Percentiles rank a stretch among this genome's conserved stretches.
phyloP scores from a whole-genome alignment of 2,888 invertebrate genomes.

The Calliphora vomitoria region DNA sequence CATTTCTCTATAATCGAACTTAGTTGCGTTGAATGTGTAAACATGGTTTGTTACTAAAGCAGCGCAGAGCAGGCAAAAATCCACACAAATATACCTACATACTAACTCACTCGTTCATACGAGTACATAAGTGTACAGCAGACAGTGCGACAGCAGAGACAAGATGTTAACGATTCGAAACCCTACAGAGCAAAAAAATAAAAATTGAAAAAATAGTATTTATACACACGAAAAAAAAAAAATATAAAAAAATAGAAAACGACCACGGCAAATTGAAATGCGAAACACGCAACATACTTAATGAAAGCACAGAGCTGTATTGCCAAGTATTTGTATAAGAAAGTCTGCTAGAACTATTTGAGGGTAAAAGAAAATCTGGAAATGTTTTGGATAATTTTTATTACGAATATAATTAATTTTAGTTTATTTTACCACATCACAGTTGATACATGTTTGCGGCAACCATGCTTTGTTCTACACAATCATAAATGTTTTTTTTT shows the following conservation, averaged over 20 bases:
- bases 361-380: no score
- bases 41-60: constrained; percentile 76
- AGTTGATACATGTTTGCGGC: no score
- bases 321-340: not conserved
- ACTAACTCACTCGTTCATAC: constrained; percentile 40
- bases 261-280: constrained; percentile 73
- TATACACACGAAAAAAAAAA: constrained; percentile 63
- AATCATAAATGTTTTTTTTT: no score
- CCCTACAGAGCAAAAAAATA: constrained; percentile 59
- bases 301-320: constrained; percentile 73
- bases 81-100: constrained; percentile 2
- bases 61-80: constrained; percentile 44
- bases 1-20: constrained; percentile 77
- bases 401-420: no score
- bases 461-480: no score
- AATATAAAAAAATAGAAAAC: constrained; percentile 51
- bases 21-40: constrained; percentile 70
- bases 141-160: constrained; percentile 68
- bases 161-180: constrained; percentile 64
- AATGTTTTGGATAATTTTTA: no score
- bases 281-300: constrained; percentile 67
- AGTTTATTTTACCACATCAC: no score
- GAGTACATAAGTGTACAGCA: constrained; percentile 54
- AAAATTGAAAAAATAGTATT: constrained; percentile 56
- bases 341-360: no score